Evolutionary conservation across 1,140 invertebrate genomes (phyloP), one percentile per base, ranked within the genome.

Genomic region (Apis laboriosa): DNA sequence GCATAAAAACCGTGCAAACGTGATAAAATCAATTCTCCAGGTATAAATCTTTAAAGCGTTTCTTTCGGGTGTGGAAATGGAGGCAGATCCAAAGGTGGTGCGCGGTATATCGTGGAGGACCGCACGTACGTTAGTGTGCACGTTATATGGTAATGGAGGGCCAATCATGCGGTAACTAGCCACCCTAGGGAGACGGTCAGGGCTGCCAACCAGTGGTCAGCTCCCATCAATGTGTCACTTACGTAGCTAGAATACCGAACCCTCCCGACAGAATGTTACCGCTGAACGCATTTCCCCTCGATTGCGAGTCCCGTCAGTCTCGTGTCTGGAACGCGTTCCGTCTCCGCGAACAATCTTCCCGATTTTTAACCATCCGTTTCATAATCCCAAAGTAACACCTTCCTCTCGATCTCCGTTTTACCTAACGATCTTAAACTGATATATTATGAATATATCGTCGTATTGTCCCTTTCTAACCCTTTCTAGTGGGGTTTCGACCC

Each of bases 161-260:
- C 93, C 92, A 94, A 94, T 94, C 93, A 93, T 93, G 93, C 92
- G 93, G 92, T 94, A 93, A 94, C 93, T 92, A 92, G 90, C 90
- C 88, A 92, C 93, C 92, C 92, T 86, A 84, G 93, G 93, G 93
- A 94, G 84, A 90, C 89, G 92, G 91, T 91, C 92, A 90, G 89
- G 88, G 83, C 90, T 93, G 92, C 92, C 92, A 92, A 92, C 91
- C 91, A 90, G 92, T 87, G 92, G 93, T 93, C 92, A 93, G 91
- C 89, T 91, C 91, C 90, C 92, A 92, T 94, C 93, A 94, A 94
- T 94, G 93, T 94, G 93, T 94, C 93, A 94, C 93, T 94, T 94
- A 93, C 88, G 90, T 93, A 91, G 89, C 87, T 84, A 88, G 90
- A 92, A 92, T 92, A 91, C 84, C 80, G 66, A 88, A 89, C 84